Percentiles rank a stretch among this genome's conserved stretches.
Conservation (phyloP, 2,888 invertebrate species). For the Drosophila meridionalis region DNA sequence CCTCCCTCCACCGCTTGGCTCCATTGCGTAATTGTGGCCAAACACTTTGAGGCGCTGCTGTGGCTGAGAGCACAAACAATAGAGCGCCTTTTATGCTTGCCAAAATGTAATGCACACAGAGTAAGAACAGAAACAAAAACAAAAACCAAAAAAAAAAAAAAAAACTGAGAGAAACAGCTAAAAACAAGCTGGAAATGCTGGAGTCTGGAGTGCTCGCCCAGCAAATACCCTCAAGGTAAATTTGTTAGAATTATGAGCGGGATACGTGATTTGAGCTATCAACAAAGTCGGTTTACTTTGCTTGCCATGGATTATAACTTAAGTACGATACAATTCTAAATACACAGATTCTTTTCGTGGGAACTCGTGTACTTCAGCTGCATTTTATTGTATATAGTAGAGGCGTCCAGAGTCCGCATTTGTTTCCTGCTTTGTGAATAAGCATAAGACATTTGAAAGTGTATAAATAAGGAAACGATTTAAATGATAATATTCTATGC, state of each 20-base stretch:
- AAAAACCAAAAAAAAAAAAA: neutral
- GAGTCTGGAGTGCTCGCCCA: neutral
- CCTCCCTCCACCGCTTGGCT: conserved; percentile 39
- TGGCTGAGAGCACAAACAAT: conserved; percentile 62
- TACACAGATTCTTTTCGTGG: too few relatives aligned
- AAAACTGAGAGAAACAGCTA: conserved; percentile 11
- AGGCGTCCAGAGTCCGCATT: too few relatives aligned
- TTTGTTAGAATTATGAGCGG: neutral
- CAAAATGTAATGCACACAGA: conserved; percentile 52
- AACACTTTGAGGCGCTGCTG: conserved; percentile 59
- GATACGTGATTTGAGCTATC: neutral
- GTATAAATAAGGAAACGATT: too few relatives aligned
- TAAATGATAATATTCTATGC: too few relatives aligned
- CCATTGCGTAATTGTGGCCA: conserved; percentile 81
- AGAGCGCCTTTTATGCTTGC: conserved; percentile 45
- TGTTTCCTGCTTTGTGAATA: too few relatives aligned
- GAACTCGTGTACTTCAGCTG: too few relatives aligned
- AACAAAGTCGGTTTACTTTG: neutral
- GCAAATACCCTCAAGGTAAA: conserved; percentile 25
- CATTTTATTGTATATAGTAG: too few relatives aligned
- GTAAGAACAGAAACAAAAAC: conserved; percentile 7
- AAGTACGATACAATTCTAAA: too few relatives aligned
- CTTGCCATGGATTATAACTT: neutral
- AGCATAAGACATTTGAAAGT: too few relatives aligned
- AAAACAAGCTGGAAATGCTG: neutral